Base-by-base conservation (phyloP, 2,113 vertebrate genomes). In the Engraulis encrasicolus region DNA sequence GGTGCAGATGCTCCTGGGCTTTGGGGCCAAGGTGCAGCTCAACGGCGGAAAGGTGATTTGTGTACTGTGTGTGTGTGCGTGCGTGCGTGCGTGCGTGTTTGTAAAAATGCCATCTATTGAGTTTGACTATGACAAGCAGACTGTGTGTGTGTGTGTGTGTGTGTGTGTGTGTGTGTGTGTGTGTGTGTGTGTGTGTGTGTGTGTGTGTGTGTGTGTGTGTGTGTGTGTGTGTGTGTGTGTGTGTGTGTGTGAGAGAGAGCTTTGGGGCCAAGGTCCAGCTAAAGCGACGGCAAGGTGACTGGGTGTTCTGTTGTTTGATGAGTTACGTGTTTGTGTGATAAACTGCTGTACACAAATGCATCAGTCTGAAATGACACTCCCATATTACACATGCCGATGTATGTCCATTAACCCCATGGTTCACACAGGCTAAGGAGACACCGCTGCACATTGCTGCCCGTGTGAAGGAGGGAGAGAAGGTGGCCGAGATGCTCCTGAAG, bases 401-500 rank as follows among this genome's bases (percentile, higher is more conserved):
- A n/a, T n/a, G n/a, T n/a, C n/a, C n/a, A n/a, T n/a, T n/a, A n/a
- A n/a, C n/a, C n/a, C n/a, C n/a, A n/a, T n/a, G n/a, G n/a, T n/a
- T n/a, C 3, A 3, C 50, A 1, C 49, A 92, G 92, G 89, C 83
- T 2, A 48, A 83, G 85, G 92, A 93, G 83, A 91, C 90, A 0
- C 92, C 92, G 0, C 79, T 93, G 17, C 92, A 93, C 50, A 90
- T 93, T 15, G 90, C 92, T 45, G 92, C 91, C 23, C 87, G 84
- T 17, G 89, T 93, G 61, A 88, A 86, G 40, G 92, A 92, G 2
- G 92, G 92, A 0, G 91, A 92, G 81, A 90, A 89, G 19, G 92
- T 89, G 78, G 92, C 92, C 0, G 91, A 92, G 50, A 92, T 92
- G 85, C 86, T 93, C 58, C 82, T 93, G 82, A 93, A 93, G 87